phyloP scores from a whole-genome alignment of 2,888 invertebrate genomes.

The Rhyacophila evoluta region DNA sequence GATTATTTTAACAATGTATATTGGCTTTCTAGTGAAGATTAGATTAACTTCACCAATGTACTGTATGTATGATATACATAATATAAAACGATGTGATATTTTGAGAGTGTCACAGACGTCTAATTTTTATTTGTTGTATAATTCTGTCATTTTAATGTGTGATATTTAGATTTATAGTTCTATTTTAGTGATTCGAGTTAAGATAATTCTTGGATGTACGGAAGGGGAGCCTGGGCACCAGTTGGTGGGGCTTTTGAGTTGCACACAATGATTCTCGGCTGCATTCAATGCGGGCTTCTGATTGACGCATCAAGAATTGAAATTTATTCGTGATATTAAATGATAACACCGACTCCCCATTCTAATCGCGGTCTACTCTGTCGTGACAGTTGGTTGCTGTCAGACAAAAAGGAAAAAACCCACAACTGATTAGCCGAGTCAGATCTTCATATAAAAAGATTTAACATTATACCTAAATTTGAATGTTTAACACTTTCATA shows the following conservation, averaged over 20 bases:
- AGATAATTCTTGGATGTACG: neutral
- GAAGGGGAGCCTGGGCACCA: neutral
- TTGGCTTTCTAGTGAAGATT: too few species aligned
- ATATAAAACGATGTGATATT: too few species aligned
- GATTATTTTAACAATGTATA: slow-evolving; percentile 56
- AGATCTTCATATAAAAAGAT: too few species aligned
- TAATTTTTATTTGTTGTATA: slow-evolving; percentile 4
- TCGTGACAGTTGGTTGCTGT: neutral
- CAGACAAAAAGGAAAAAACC: too few species aligned
- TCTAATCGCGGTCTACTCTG: neutral
- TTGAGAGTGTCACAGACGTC: neutral
- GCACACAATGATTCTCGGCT: neutral
- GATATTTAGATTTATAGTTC: slow-evolving; percentile 14
- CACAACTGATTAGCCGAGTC: too few species aligned
- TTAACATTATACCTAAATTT: too few species aligned
- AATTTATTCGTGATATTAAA: slow-evolving; percentile 41
- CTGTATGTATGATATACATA: too few species aligned
- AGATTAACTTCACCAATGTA: too few species aligned
- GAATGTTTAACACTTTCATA: too few species aligned
- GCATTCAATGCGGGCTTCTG: neutral
- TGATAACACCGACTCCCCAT: neutral
- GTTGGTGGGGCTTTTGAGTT: neutral
- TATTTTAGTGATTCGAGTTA: neutral
- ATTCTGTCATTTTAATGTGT: slow-evolving; percentile 8
- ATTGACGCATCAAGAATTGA: slow-evolving; percentile 34